Base-by-base conservation (phyloP, 2,113 vertebrate species). In the Morone saxatilis region DNA sequence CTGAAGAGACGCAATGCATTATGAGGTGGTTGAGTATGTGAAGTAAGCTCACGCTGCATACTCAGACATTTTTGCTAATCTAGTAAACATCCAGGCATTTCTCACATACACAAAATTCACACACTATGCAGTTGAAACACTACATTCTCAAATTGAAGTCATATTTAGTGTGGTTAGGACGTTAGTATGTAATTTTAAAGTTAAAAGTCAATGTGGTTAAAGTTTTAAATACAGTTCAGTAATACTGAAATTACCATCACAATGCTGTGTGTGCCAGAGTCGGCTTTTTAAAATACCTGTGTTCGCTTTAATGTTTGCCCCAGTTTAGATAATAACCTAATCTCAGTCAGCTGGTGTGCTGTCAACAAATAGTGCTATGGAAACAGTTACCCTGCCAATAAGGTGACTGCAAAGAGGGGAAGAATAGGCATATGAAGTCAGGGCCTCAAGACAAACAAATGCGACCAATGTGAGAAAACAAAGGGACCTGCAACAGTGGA, bases 321-420 rank as follows among this genome's bases (percentile, higher is more conserved):
- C 0, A 48, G 31, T 48, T 81, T 13, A 51, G 17, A 75, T 47
- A 38, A 36, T 20, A 1, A 17, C 22, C n/a, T 48, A 22, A 66
- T 72, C 7, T 80, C 54, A 67, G 7, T 69, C 25, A 14, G 43
- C 45, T 73, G 66, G 57, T 81, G 54, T 77, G 13, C 25, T 60
- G 67, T 80, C 66, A 88, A 84, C 85, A 86, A 11, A 74, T 71
- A 48, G 59, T 81, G 70, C 78, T 65, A 89, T 89, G 85, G 89
- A 80, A 69, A 84, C 78, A 0, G 83, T 88, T 73, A 59, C 91
- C 70, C 1, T 80, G 85, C 47, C 76, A 78, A 36, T 79, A 70
- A 65, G 25, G 7, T 25, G 47, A 56, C 43, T 73, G 54, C 20
- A 66, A 7, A 43, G 67, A 40, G n/a, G 22, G 47, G 40, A 69